Conservation (phyloP, 2,888 invertebrate species). For the Pristionchus japonicus region DNA sequence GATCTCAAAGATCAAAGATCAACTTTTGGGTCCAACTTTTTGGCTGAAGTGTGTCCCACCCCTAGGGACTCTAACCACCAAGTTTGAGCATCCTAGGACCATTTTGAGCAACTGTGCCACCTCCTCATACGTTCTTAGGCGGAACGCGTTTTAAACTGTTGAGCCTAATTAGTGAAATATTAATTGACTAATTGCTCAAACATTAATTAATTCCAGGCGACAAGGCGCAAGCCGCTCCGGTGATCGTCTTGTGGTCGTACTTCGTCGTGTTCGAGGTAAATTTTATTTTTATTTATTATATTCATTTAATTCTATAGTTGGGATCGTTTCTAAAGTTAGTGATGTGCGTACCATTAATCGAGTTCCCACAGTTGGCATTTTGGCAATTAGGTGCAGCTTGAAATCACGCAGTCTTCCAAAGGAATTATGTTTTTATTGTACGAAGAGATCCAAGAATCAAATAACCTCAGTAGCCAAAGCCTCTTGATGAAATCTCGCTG, state of each 20-base stretch:
- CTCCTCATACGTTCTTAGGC: too few relatives aligned
- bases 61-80: too few relatives aligned
- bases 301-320: background rate
- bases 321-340: too few relatives aligned
- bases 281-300: background rate
- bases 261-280: slow-evolving; percentile 65
- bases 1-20: too few relatives aligned
- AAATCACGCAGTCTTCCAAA: background rate
- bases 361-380: background rate
- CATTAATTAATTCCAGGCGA: slow-evolving; percentile 56
- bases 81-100: too few relatives aligned
- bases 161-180: too few relatives aligned
- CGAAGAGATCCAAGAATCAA: background rate
- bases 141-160: too few relatives aligned
- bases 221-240: slow-evolving; percentile 58
- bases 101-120: too few relatives aligned
- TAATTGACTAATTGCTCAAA: too few relatives aligned
- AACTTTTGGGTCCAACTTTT: too few relatives aligned
- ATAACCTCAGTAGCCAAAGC: background rate
- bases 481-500: background rate
- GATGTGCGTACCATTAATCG: too few relatives aligned
- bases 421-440: background rate
- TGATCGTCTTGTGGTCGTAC: slow-evolving; percentile 57
- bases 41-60: too few relatives aligned
- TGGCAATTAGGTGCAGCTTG: background rate